A percentile compares a stretch with the other conserved stretches of the same genome.
phyloP scores from a whole-genome alignment of 2,113 vertebrate genomes.

The Pantherophis guttatus region DNA sequence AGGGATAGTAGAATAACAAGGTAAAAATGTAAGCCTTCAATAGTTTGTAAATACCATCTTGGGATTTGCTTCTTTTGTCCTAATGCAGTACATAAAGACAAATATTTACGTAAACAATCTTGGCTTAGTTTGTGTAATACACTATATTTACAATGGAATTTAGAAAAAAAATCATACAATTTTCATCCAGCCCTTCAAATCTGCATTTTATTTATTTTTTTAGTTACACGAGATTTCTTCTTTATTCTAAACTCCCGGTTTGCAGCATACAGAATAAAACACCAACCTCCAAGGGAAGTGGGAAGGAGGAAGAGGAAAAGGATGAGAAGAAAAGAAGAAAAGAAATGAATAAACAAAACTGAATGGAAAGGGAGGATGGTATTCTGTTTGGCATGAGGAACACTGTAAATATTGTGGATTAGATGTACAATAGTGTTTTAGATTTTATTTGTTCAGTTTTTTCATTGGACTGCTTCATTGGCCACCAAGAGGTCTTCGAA shows the following conservation, averaged over 20 bases:
- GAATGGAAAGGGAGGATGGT: not conserved
- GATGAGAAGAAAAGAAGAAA: not conserved
- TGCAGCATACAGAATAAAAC: not conserved
- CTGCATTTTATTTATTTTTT: not conserved
- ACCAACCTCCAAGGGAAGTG: not conserved
- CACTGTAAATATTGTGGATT: not conserved
- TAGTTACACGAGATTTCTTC: not conserved
- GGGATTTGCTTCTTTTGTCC: not conserved
- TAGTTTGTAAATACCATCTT: not conserved
- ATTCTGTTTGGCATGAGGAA: not conserved
- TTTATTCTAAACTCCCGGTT: not conserved
- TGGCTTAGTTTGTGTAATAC: not conserved
- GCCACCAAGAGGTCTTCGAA: not conserved
- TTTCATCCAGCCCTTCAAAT: not conserved
- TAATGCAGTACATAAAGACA: not conserved
- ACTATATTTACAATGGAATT: not conserved
- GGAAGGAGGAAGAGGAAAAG: not conserved
- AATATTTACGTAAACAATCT: not conserved
- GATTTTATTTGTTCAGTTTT: not conserved
- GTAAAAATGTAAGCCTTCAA: not conserved
- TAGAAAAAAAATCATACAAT: not conserved
- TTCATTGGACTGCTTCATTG: not conserved
- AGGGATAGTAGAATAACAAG: not conserved
- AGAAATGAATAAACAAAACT: not conserved
- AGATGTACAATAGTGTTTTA: not conserved